These are phyloP conservation scores for Aptenodytes patagonicus DNA, from an alignment of 2,113 vertebrate genomes.

Conservation along the genomic window DNA sequence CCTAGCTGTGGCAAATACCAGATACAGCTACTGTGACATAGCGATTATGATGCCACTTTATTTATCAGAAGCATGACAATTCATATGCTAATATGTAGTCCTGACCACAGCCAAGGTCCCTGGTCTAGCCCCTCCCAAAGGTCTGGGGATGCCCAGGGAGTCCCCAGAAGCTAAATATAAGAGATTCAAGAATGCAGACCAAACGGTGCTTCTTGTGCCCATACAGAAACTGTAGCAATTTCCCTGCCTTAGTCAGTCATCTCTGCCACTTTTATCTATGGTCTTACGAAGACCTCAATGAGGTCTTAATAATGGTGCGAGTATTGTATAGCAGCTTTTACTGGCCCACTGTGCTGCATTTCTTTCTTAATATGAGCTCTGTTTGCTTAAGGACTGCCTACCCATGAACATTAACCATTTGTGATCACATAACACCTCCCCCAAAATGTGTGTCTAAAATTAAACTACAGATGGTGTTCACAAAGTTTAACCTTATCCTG, in stretches of 20 bases:
- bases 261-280: background rate
- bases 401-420: conserved; percentile 5
- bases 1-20: background rate
- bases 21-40: background rate
- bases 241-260: background rate
- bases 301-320: background rate
- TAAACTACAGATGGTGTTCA: conserved; percentile 30
- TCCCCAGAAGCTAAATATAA: background rate
- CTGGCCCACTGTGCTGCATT: background rate
- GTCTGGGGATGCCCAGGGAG: background rate
- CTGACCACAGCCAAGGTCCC: background rate
- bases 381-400: background rate
- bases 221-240: background rate
- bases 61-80: background rate
- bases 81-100: background rate
- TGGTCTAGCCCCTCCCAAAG: background rate
- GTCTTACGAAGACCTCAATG: background rate
- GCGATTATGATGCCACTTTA: background rate
- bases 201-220: background rate
- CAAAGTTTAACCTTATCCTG: conserved; percentile 13
- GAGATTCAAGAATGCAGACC: background rate
- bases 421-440: background rate
- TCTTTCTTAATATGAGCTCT: background rate
- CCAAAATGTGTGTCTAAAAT: conserved; percentile 18
- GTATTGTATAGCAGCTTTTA: background rate